Evolutionary conservation across 2,113 vertebrate species (phyloP), one percentile per base, ranked within the genome.

Genomic region (Notechis scutatus): DNA sequence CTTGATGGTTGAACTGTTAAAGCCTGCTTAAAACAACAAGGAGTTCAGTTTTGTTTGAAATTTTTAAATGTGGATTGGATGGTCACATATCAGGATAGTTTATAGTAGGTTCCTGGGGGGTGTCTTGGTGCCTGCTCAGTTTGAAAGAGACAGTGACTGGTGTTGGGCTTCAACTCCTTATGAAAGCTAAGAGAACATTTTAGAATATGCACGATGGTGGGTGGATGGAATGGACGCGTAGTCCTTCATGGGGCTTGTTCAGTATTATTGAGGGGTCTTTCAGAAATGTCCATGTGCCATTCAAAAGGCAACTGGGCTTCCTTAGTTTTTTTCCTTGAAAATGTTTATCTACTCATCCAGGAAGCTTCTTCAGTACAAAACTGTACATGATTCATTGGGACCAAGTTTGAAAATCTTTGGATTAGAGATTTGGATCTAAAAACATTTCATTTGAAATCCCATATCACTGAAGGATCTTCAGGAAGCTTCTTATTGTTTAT

Each of bases 381-480:
- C 61, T 69, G 11, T 39, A 39, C 69, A 39, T 3, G 6, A 21
- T 34, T 54, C n/a, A 0, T 3, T 23, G 18, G 45, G 29, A 18
- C 42, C 4, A 14, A 14, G 29, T 74, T 85, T 92, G 4, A 47
- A 85, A 89, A 56, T 3, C 26, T 34, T 55, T 26, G 24, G 4
- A 61, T 20, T 91, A 91, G 26, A 52, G 12, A 50, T 55, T 57
- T 91, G 91, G 90, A 93, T 56, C 91, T 94, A 88, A 91, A 94
- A 64, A 34, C 4, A n/a, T 21, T 92, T 91, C 69, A 87, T 86
- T 55, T 69, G 50, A 85, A 94, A 91, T 92, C 0, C 50, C 1
- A 3, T 90, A 56, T 0, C 1, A 59, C 0, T 0, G 91, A 87
- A 54, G 74, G 94, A 89, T 87, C 39, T 92, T 94, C 61, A 93